Percentiles rank a stretch among this genome's conserved stretches.
These are phyloP conservation scores for Philotrypesis tridentata DNA, from an alignment of 1,140 invertebrate species.

Conservation along the genomic window DNA sequence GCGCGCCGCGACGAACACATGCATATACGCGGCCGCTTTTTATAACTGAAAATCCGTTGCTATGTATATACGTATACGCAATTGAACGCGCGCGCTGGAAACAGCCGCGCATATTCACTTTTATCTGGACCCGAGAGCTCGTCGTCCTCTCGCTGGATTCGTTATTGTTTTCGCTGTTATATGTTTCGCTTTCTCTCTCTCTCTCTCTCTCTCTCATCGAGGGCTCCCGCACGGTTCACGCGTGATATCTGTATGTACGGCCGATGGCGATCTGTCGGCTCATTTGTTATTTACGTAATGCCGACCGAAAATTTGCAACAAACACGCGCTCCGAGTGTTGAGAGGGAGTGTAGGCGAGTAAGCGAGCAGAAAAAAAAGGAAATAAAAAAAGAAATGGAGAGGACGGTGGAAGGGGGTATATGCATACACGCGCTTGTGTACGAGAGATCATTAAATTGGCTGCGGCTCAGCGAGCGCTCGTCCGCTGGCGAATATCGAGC, in stretches of 20 bases:
- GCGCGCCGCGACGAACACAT: neutral
- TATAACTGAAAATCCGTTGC: neutral
- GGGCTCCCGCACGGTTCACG: too few species aligned
- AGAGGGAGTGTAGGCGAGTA: slow-evolving; percentile 3
- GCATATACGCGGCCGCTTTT: neutral
- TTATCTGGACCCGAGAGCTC: too few species aligned
- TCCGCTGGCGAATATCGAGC: slow-evolving; percentile 57
- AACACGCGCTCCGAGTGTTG: slow-evolving; percentile 30
- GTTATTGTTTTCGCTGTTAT: too few species aligned
- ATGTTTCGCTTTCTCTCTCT: too few species aligned
- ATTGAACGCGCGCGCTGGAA: too few species aligned
- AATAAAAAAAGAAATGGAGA: slow-evolving; percentile 34
- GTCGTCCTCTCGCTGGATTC: too few species aligned
- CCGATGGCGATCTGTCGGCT: slow-evolving; percentile 29
- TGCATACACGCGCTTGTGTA: neutral
- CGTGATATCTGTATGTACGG: too few species aligned
- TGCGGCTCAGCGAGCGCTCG: slow-evolving; percentile 61
- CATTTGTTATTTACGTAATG: slow-evolving; percentile 32
- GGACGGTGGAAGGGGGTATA: slow-evolving; percentile 26
- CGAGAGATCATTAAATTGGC: slow-evolving; percentile 68
- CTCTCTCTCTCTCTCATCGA: too few species aligned
- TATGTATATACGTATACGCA: neutral
- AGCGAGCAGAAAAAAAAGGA: neutral
- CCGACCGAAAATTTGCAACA: slow-evolving; percentile 28
- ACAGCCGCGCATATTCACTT: too few species aligned